Evolutionary conservation across 2,888 invertebrate species (phyloP).

Genomic region (Protula sp.): DNA sequence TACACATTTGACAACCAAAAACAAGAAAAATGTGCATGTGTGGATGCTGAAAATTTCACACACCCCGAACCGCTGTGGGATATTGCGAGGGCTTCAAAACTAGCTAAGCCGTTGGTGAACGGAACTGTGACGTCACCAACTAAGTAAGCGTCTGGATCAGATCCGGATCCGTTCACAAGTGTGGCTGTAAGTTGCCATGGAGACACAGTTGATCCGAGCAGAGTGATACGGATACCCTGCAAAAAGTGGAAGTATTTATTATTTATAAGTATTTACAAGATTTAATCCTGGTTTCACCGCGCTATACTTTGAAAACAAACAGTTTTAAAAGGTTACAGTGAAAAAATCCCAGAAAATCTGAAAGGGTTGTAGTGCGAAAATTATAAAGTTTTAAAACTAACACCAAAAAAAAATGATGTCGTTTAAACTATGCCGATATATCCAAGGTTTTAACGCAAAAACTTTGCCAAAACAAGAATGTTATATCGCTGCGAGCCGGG

Average conservation of each 20-base stretch:
- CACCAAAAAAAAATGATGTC: no score
- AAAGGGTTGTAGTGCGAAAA: not conserved
- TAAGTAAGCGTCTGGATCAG: conserved; percentile 28
- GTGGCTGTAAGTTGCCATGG: conserved; percentile 40
- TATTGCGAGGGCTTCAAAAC: conserved; percentile 40
- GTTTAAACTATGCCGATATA: no score
- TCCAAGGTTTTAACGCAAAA: no score
- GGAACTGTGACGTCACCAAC: conserved; percentile 29
- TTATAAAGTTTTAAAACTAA: not conserved
- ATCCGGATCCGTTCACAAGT: conserved; percentile 28
- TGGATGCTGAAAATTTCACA: no score
- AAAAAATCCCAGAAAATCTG: not conserved
- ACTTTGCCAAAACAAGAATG: no score
- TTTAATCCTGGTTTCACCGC: no score
- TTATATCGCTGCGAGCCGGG: no score
- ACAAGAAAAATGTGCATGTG: no score
- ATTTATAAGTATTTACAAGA: not conserved
- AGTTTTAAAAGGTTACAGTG: no score
- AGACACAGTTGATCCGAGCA: conserved; percentile 30
- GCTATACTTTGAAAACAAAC: no score
- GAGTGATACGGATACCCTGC: conserved; percentile 28
- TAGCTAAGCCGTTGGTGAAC: conserved; percentile 39
- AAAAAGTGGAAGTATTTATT: not conserved
- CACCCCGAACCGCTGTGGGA: conserved; percentile 35
- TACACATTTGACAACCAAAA: no score